Conservation (phyloP, 2,797 vertebrate species). For the Anas acuta region DNA sequence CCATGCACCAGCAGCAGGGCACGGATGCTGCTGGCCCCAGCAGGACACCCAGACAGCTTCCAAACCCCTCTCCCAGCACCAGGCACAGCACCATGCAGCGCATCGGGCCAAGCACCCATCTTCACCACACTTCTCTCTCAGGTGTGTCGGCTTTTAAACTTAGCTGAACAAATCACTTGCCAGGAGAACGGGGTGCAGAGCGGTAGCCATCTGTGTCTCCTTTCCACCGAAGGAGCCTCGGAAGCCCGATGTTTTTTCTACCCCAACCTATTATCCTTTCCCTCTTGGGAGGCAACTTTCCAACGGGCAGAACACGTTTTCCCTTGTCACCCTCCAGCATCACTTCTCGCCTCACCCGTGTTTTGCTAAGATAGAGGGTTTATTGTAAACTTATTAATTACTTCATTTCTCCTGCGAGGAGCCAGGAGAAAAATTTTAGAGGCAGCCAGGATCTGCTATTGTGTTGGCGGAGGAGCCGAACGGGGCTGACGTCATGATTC, state of each 20-base stretch:
- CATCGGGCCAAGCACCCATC: background rate
- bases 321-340: constrained; percentile 54
- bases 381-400: constrained; percentile 79
- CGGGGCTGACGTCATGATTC: constrained; percentile 63
- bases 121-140: background rate
- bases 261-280: constrained; percentile 19
- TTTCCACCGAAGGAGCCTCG: background rate
- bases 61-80: background rate
- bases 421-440: constrained; percentile 37
- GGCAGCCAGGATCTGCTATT: constrained; percentile 62
- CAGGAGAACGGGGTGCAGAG: background rate
- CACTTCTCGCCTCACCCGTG: constrained; percentile 44
- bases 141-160: background rate
- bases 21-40: background rate
- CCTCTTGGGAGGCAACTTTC: constrained; percentile 55
- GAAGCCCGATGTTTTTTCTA: background rate
- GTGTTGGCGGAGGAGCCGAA: constrained; percentile 50
- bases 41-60: background rate
- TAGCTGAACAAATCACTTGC: constrained; percentile 6
- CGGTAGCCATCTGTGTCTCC: background rate
- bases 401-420: constrained; percentile 72
- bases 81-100: rapidly evolving
- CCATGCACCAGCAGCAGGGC: rapidly evolving
- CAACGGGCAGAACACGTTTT: constrained; percentile 13
- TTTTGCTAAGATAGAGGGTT: constrained; percentile 74